A percentile compares a stretch with the other conserved stretches of the same genome.
Conservation (phyloP, 2,113 vertebrate genomes). For the Echinops telfairi region DNA sequence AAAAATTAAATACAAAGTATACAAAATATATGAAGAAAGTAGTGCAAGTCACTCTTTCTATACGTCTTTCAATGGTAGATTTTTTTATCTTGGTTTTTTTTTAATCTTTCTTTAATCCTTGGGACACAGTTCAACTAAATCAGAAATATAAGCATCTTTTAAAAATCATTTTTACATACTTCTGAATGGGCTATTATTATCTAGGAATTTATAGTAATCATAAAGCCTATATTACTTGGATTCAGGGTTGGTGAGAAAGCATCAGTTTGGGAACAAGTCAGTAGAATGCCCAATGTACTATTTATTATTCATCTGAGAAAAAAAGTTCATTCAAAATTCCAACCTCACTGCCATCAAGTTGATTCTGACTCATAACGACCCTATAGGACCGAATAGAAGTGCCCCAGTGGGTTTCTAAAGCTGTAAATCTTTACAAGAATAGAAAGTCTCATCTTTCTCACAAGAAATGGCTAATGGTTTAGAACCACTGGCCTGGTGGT, state of each 20-base stretch:
- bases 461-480: no score
- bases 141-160: conserved; percentile 52
- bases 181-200: not conserved
- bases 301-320: not conserved
- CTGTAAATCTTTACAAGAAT: no score
- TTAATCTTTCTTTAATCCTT: conserved; percentile 46
- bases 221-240: conserved; percentile 33
- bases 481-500: no score
- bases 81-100: conserved; percentile 51
- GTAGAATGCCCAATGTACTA: not conserved
- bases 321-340: no score
- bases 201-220: conserved; percentile 39
- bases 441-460: no score
- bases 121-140: conserved; percentile 40
- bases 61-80: not conserved
- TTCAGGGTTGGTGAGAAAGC: not conserved
- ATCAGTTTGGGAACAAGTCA: not conserved
- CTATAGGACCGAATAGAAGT: no score
- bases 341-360: no score
- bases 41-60: not conserved
- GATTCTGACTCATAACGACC: no score
- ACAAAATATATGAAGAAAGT: conserved; percentile 49
- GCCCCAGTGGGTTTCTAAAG: no score
- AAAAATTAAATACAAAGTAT: not conserved
- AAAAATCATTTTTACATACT: conserved; percentile 33